Evolutionary conservation across 2,113 vertebrate species (phyloP), one percentile per base, ranked within the genome.

Genomic region (Lepisosteus oculatus): DNA sequence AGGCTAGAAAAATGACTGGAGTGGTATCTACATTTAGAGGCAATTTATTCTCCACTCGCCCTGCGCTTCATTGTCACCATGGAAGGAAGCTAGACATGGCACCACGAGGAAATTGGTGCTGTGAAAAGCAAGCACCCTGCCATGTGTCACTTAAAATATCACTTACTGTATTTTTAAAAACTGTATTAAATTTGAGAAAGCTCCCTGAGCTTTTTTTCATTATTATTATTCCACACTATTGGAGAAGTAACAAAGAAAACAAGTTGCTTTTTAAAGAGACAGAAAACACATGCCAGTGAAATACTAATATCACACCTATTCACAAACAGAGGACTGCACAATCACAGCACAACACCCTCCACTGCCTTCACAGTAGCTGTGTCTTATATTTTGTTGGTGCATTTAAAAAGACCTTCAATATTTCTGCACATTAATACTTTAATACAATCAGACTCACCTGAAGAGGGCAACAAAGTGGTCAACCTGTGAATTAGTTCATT

Each of bases 111-210:
- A 61, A 61, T 15, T 61, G 14, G 17, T 3, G 13, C 59, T 61
- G 59, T 61, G 59, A 61, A 61, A 61, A 61, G 59, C 59, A 61
- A 13, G 59, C 59, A 61, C 59, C 59, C 59, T 61, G 59, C 13
- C 59, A 61, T 14, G 8, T 61, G 59, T 61, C 59, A 61, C 59
- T 61, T 61, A 61, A 61, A 61, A 61, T 61, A 61, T 61, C 59
- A 61, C 59, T 61, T 61, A 15, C 8, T 61, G 59, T 6, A 61
- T 61, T 61, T 8, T 4, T 4, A 2, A 4, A 61, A 61, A 61
- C 13, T 61, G 17, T 29, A 15, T 13, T 11, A 61, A 61, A 61
- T 13, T 61, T 14, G 59, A 61, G 59, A 14, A 61, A 61, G 59
- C 59, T 11, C 7, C 6, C 6, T 8, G 17, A 61, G 59, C 9